phyloP scores from a whole-genome alignment of 2,113 vertebrate species.

The Rhinolophus ferrumequinum region DNA sequence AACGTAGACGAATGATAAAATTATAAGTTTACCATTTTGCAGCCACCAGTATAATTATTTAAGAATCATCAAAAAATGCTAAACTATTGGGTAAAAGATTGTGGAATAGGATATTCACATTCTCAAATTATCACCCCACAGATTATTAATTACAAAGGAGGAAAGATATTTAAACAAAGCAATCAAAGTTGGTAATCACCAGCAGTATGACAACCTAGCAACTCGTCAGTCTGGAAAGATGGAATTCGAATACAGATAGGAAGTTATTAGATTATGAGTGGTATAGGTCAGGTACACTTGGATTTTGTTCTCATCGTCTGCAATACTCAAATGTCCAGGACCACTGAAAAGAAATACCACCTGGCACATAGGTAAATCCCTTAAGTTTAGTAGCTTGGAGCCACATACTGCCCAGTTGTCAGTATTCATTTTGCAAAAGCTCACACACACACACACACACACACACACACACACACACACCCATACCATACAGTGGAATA shows the following conservation, averaged over 20 bases:
- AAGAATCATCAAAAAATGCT: background rate
- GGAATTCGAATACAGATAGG: background rate
- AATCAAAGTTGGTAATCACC: background rate
- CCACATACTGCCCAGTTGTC: background rate
- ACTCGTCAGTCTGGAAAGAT: background rate
- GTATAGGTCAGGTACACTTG: background rate
- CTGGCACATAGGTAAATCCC: background rate
- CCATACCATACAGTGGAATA: background rate
- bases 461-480: too few species aligned
- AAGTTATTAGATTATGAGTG: background rate
- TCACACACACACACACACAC: background rate
- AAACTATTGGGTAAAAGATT: background rate
- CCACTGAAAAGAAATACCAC: background rate
- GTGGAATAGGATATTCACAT: background rate
- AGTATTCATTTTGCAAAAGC: background rate
- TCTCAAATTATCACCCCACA: background rate
- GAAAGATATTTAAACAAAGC: background rate
- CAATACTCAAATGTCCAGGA: background rate
- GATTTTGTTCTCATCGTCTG: background rate
- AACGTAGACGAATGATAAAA: background rate
- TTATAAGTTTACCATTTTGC: background rate
- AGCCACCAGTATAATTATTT: background rate
- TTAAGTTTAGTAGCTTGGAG: background rate
- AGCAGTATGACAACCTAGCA: background rate
- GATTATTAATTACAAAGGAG: background rate